Evolutionary conservation across 2,797 vertebrate species (phyloP).

Genomic region (Meda fulgida): DNA sequence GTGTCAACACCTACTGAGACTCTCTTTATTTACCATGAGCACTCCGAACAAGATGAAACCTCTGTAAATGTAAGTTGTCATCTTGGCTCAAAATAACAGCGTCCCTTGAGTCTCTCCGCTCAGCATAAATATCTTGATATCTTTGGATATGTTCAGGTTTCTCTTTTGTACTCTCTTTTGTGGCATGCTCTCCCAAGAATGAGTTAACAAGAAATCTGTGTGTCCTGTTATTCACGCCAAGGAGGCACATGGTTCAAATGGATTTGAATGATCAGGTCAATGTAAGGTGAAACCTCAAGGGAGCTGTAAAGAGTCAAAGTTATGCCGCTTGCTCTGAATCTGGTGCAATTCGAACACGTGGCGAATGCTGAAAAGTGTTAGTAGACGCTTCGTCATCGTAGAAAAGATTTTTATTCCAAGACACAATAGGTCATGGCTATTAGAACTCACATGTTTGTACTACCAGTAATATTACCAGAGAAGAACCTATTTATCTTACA

Average conservation of each 20-base stretch:
- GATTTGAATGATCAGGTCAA: slow-evolving; percentile 2
- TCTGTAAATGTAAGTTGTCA: slow-evolving; percentile 22
- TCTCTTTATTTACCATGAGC: slow-evolving; percentile 38
- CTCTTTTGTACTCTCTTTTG: slow-evolving; percentile 1
- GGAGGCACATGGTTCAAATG: not conserved
- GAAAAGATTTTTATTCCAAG: not conserved
- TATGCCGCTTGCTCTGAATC: slow-evolving; percentile 20
- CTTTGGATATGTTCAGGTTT: slow-evolving; percentile 21
- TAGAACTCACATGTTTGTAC: not conserved
- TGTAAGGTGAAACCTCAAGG: not conserved
- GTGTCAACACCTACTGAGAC: slow-evolving; percentile 41
- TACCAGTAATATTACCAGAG: not conserved
- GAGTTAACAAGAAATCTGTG: not conserved
- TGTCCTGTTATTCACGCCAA: slow-evolving; percentile 9
- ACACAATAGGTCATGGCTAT: slow-evolving; percentile 3
- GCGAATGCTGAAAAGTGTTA: slow-evolving; percentile 15
- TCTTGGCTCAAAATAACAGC: slow-evolving; percentile 40
- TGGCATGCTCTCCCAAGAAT: not conserved
- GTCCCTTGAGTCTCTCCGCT: slow-evolving; percentile 3
- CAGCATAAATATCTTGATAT: slow-evolving; percentile 34
- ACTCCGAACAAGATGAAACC: slow-evolving; percentile 17
- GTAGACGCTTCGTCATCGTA: not conserved
- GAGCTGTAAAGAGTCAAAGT: slow-evolving; percentile 27
- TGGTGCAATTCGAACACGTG: slow-evolving; percentile 36
- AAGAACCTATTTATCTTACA: not conserved